Percentiles rank a stretch among this genome's conserved stretches.
phyloP scores from a whole-genome alignment of 2,797 vertebrate species.

The Enteromius viviparus region DNA sequence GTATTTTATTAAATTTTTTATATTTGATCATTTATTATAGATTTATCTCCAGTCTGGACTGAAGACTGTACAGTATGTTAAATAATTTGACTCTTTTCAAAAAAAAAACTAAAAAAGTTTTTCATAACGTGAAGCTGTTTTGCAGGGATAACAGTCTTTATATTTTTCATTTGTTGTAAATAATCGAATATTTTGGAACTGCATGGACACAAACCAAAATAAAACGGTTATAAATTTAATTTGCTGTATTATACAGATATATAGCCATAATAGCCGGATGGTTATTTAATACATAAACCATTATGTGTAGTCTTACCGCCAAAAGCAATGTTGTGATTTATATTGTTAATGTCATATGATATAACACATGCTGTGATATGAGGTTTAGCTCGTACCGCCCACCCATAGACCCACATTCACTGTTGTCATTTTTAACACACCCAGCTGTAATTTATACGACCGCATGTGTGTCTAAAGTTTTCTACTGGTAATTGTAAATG shows the following conservation, averaged over 20 bases:
- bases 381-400: not conserved
- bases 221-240: not conserved
- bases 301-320: not conserved
- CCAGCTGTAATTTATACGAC: slow-evolving; percentile 6
- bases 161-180: not conserved
- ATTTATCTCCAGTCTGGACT: too few species aligned
- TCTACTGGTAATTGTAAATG: slow-evolving; percentile 6
- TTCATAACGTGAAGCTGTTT: not conserved
- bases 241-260: not conserved
- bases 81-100: not conserved
- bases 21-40: too few species aligned
- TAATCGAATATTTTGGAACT: not conserved
- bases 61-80: not conserved
- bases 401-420: not conserved
- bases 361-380: not conserved
- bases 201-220: not conserved
- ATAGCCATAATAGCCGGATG: not conserved
- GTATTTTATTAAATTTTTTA: too few species aligned
- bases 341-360: not conserved
- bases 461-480: not conserved
- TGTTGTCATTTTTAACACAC: not conserved
- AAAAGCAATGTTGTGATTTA: not conserved
- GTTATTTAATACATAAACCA: not conserved
- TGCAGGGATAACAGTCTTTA: not conserved
- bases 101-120: not conserved